These are phyloP conservation scores for Streptopelia turtur DNA, from an alignment of 2,797 vertebrate genomes.

Conservation along the genomic window DNA sequence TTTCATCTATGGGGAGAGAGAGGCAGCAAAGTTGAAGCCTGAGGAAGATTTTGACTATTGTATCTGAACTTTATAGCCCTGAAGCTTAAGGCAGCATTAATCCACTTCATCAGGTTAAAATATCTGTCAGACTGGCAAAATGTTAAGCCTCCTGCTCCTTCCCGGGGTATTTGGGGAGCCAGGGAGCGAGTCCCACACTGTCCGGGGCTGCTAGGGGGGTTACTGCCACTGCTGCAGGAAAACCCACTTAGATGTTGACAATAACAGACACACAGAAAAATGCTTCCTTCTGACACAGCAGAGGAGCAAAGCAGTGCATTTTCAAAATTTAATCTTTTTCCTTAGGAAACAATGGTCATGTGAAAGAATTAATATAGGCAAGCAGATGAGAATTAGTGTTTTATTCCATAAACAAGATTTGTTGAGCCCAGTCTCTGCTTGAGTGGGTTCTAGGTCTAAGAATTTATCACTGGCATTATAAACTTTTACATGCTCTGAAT, in stretches of 20 bases:
- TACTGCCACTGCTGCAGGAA: not conserved
- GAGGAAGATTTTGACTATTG: slow-evolving; percentile 31
- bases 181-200: not conserved
- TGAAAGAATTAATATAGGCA: not conserved
- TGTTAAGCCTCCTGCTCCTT: slow-evolving; percentile 41
- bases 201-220: not conserved
- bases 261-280: not conserved
- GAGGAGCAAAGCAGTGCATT: not conserved
- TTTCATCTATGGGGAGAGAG: not conserved
- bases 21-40: slow-evolving; percentile 34
- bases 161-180: not conserved
- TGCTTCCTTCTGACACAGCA: slow-evolving; percentile 5
- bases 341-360: not conserved
- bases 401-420: not conserved
- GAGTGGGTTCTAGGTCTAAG: not conserved
- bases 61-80: slow-evolving; percentile 49
- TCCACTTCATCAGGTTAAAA: slow-evolving; percentile 63
- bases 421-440: not conserved
- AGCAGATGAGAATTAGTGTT: slow-evolving; percentile 1
- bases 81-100: slow-evolving; percentile 42
- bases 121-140: slow-evolving; percentile 60
- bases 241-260: not conserved
- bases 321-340: not conserved
- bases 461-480: not conserved
- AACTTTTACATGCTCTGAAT: slow-evolving; percentile 58